These are phyloP conservation scores for Trematomus loennbergii DNA, from an alignment of 2,113 vertebrate genomes.

Conservation along the genomic window DNA sequence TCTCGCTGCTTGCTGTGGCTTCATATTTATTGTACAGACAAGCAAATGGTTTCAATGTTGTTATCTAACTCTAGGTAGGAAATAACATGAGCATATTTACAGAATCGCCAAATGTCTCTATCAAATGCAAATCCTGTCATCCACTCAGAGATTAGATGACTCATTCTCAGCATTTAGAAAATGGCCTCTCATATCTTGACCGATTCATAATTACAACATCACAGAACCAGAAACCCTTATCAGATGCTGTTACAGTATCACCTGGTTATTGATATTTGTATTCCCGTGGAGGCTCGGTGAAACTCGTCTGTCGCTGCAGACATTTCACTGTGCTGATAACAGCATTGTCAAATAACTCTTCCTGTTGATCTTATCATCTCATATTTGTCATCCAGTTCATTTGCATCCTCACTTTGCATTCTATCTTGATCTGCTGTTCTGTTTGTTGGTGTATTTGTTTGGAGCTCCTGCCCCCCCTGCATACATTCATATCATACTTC, in stretches of 20 bases:
- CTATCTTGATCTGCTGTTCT: constrained; percentile 20
- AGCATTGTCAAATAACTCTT: too few relatives aligned
- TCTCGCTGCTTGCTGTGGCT: not conserved
- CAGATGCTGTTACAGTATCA: not conserved
- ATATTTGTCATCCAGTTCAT: not conserved
- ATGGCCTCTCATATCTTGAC: not conserved
- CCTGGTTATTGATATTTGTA: constrained; percentile 17
- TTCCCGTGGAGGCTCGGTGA: constrained; percentile 8
- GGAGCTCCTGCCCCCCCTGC: not conserved
- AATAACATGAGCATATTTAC: not conserved
- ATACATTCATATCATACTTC: not conserved
- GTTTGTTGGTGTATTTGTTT: not conserved
- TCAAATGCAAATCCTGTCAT: not conserved
- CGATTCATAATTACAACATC: not conserved
- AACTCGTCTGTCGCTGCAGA: not conserved
- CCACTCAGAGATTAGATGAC: not conserved
- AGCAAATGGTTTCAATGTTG: not conserved
- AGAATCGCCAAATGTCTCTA: not conserved
- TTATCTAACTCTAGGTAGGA: not conserved
- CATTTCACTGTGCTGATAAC: not conserved
- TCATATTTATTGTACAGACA: not conserved
- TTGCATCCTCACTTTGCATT: constrained; percentile 29
- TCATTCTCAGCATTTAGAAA: not conserved
- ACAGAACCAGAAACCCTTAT: not conserved
- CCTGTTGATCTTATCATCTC: not conserved